A percentile compares a stretch with the other conserved stretches of the same genome.
These are phyloP conservation scores for Temnothorax rugatulus DNA, from an alignment of 2,888 invertebrate genomes.

Conservation along the genomic window DNA sequence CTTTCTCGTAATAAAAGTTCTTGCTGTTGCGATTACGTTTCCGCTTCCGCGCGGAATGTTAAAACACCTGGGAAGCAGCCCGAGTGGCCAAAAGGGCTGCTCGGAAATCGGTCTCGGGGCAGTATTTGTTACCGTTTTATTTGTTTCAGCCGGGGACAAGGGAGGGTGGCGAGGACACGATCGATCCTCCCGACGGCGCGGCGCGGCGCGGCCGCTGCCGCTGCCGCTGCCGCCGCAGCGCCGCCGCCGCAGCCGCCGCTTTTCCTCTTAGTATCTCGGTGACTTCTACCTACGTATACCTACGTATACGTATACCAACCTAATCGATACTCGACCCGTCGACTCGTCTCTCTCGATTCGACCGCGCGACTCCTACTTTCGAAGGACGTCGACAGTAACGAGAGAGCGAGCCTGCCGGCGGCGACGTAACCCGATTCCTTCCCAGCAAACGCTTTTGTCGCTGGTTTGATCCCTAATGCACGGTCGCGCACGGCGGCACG, in stretches of 20 bases:
- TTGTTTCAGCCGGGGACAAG: constrained; percentile 69
- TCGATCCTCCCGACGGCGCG: constrained; percentile 67
- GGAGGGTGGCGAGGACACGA: constrained; percentile 60
- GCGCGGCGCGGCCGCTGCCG: constrained; percentile 58
- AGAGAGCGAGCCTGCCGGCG: not conserved
- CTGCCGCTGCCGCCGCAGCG: constrained; percentile 43
- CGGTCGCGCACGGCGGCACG: not conserved
- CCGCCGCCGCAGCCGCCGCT: constrained; percentile 64
- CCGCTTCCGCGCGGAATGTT: constrained; percentile 6
- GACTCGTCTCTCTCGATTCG: constrained; percentile 74
- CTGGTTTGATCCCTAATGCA: not conserved
- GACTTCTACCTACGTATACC: constrained; percentile 74
- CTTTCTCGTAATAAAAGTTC: constrained; percentile 11
- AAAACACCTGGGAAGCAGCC: constrained; percentile 7
- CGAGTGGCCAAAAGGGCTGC: constrained; percentile 23
- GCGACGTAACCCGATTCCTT: constrained; percentile 7
- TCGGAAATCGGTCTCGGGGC: constrained; percentile 64
- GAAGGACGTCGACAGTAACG: constrained; percentile 28
- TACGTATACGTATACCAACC: constrained; percentile 67
- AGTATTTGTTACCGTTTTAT: constrained; percentile 73
- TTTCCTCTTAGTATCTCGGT: constrained; percentile 75
- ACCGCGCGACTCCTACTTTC: constrained; percentile 48
- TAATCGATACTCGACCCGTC: constrained; percentile 76
- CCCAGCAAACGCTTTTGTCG: not conserved
- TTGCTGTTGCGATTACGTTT: constrained; percentile 7